Base-by-base conservation (phyloP, 2,888 invertebrate genomes). In the Pedicia rivosa region DNA sequence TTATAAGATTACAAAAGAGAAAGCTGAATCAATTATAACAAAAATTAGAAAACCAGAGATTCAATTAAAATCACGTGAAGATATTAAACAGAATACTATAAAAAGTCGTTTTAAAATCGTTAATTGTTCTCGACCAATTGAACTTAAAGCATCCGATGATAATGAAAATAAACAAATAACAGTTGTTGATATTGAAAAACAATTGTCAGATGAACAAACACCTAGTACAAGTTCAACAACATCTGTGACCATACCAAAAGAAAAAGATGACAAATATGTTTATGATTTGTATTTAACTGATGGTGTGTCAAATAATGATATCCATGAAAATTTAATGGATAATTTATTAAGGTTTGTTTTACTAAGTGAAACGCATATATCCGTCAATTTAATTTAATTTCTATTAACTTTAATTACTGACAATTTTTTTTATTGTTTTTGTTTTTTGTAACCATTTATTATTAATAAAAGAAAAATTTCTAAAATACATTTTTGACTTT, bases 221-320 rank as follows among this genome's bases (percentile, higher is more conserved):
- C n/a, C 4, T 4, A 15, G 2, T 16, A 10, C n/a, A n/a, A n/a
- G n/a, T n/a, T n/a, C n/a, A n/a, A n/a, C n/a, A 20, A 7, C 8
- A 41, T 26, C 12, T 24, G 30, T 12, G 24, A 40, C 38, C 36
- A 47, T n/a, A 35, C 43, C 12, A 48, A 51, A 25, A 38, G 39
- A 35, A 35, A 43, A 31, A 7, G 32, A 48, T 22, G 53, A 61
- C 28, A 54, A 57, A 36, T 75, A 66, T 52, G 74, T 75, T 6
- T 76, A 73, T 45, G 75, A 76, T 55, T 59, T 75, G 19, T 76
- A 76, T 56, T 68, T 70, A 47, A 67, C 69, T 8, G 56, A 63
- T 61, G 44, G 62, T 63, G 14, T 61, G 63, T 44, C 61, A 67
- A 30, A 58, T 25, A 60, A 65, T 41, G 49, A 62, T 43, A 52